Percentiles rank a stretch among this genome's conserved stretches.
phyloP scores from a whole-genome alignment of 2,113 vertebrate genomes.

The Variabilichromis moorii region DNA sequence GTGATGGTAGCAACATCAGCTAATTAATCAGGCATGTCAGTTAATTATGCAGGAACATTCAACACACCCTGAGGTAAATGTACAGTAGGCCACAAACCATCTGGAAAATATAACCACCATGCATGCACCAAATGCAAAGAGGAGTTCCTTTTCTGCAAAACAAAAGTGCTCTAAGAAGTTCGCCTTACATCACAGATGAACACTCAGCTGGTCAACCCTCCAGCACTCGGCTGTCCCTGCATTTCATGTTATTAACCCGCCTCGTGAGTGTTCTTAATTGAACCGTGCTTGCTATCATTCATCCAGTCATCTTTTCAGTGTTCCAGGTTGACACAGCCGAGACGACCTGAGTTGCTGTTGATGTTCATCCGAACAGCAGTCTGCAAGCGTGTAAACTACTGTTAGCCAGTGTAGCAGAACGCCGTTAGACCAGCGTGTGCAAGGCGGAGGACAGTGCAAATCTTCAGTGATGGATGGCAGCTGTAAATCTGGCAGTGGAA shows the following conservation, averaged over 20 bases:
- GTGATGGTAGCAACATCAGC: background rate
- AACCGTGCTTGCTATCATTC: background rate
- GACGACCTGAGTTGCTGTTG: background rate
- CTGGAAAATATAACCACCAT: background rate
- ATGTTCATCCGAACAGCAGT: background rate
- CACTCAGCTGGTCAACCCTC: background rate
- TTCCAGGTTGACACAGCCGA: background rate
- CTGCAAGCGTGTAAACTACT: background rate
- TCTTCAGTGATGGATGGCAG: conserved; percentile 47
- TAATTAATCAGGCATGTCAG: background rate
- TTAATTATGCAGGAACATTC: background rate
- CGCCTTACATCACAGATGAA: background rate
- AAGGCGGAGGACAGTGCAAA: background rate
- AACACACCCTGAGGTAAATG: background rate
- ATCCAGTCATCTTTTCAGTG: background rate
- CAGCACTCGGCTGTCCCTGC: background rate
- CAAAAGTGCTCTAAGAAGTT: background rate
- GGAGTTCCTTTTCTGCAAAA: background rate
- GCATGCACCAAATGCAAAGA: background rate
- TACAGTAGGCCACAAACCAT: background rate
- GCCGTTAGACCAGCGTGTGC: background rate
- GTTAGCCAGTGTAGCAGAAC: background rate
- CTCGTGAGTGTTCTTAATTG: background rate
- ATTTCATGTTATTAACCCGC: background rate
- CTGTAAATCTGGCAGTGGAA: conserved; percentile 21